Percentiles rank a stretch among this genome's conserved stretches.
Evolutionary conservation across 2,888 invertebrate species (phyloP).

Genomic region (Papilio protenor): DNA sequence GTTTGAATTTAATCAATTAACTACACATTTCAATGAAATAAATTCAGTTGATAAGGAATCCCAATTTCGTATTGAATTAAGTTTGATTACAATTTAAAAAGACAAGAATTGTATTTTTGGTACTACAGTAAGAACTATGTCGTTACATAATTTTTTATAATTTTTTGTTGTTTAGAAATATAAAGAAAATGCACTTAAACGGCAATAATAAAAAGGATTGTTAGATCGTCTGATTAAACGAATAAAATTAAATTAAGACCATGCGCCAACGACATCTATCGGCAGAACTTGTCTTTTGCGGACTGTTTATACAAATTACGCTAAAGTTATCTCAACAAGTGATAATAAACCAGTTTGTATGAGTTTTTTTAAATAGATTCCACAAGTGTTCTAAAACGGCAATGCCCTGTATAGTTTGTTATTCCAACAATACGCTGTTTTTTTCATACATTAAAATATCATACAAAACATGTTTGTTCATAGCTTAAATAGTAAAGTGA

Average conservation of each 20-base stretch:
- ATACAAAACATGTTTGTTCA: no score
- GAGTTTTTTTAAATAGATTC: not conserved
- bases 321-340: not conserved
- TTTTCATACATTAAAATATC: no score
- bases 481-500: no score
- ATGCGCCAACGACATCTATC: not conserved
- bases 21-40: no score
- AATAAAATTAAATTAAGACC: not conserved
- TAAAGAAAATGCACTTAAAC: no score
- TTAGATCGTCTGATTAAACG: not conserved
- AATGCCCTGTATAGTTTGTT: not conserved
- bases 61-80: not conserved
- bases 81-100: not conserved
- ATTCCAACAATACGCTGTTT: not conserved
- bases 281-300: not conserved
- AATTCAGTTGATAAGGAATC: no score
- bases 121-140: no score
- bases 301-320: not conserved
- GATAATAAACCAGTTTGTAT: constrained; percentile 3
- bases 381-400: not conserved
- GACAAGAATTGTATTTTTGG: not conserved
- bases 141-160: not conserved
- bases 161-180: not conserved
- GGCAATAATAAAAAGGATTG: not conserved
- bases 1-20: no score